Conservation (phyloP, 2,113 vertebrate species). For the Chunga burmeisteri region DNA sequence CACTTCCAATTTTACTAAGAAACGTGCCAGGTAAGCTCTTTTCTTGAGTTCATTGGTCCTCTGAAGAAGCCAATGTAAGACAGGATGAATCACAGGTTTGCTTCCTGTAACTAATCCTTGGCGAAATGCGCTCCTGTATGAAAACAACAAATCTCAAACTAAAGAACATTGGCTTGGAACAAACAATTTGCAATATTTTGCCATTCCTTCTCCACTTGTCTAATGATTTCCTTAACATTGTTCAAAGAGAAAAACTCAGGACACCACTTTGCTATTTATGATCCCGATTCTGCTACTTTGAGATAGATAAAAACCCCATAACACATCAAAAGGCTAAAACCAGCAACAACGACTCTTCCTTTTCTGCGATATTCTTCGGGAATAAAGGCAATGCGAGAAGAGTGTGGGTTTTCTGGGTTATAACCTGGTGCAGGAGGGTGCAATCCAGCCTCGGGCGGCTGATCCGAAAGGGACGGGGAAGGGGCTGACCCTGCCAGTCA, state of each 20-base stretch:
- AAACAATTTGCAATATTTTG: not conserved
- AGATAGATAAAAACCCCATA: not conserved
- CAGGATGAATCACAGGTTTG: constrained; percentile 91
- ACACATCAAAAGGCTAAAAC: not conserved
- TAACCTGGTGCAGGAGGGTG: not conserved
- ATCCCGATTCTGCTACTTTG: not conserved
- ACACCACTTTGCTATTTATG: not conserved
- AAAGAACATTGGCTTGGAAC: not conserved
- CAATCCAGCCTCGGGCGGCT: not conserved
- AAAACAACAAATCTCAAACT: not conserved
- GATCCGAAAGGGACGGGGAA: not conserved
- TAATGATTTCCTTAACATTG: not conserved
- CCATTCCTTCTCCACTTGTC: not conserved
- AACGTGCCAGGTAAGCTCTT: constrained; percentile 92
- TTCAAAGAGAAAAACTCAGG: not conserved
- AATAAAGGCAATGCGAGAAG: not conserved
- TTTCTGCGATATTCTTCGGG: not conserved
- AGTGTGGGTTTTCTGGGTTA: not conserved
- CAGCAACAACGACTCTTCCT: not conserved
- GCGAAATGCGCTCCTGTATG: constrained; percentile 85
- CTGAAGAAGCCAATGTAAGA: constrained; percentile 93
- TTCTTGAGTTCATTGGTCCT: constrained; percentile 89
- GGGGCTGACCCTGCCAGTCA: constrained; percentile 3
- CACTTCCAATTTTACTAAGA: constrained; percentile 90
- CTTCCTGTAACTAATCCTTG: constrained; percentile 91